Conservation (phyloP, 2,888 invertebrate species). For the Agrochola lychnidis region DNA sequence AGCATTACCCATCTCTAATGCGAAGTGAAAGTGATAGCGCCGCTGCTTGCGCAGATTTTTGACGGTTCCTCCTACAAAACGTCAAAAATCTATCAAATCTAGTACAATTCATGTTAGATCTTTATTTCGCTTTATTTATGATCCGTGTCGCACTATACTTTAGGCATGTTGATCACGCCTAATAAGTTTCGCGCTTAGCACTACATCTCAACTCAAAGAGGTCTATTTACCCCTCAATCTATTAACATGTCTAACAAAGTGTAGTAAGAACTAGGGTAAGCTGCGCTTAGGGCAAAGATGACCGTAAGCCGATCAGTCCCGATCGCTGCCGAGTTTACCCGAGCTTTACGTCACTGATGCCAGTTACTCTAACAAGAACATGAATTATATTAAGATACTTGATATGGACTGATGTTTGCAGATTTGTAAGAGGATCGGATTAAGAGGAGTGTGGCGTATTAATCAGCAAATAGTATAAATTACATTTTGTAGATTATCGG, state of each 20-base stretch:
- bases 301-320: constrained; percentile 53
- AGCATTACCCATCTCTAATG: too few relatives aligned
- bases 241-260: constrained; percentile 49
- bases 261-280: constrained; percentile 53
- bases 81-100: neutral
- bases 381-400: constrained; percentile 43
- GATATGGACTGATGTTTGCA: constrained; percentile 11
- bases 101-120: neutral
- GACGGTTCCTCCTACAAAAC: neutral
- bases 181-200: neutral
- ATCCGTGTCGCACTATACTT: neutral
- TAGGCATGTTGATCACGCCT: neutral
- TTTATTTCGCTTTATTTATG: too few relatives aligned
- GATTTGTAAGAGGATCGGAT: constrained; percentile 14
- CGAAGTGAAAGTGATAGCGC: neutral
- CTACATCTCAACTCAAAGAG: constrained; percentile 2
- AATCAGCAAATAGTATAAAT: neutral
- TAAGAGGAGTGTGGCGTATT: neutral
- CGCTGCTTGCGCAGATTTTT: neutral
- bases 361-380: constrained; percentile 29
- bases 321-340: constrained; percentile 44
- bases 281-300: constrained; percentile 50
- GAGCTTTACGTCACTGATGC: constrained; percentile 45
- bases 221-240: constrained; percentile 41
- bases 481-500: neutral